Conservation (phyloP, 2,888 invertebrate species). For the Syritta pipiens region DNA sequence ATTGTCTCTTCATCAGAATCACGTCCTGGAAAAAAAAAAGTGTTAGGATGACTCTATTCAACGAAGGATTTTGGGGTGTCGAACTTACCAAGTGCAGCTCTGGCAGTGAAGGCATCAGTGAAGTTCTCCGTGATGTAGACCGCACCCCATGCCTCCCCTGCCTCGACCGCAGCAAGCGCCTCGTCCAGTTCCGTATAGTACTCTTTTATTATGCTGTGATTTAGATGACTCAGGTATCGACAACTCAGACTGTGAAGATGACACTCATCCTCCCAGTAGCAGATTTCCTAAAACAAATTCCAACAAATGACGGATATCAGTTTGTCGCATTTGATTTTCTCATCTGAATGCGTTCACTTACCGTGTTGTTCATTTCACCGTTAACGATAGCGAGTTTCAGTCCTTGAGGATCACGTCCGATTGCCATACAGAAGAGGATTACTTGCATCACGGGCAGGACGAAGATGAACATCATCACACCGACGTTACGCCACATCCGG, state of each 20-base stretch:
- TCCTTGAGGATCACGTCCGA: constrained; percentile 91
- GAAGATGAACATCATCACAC: constrained; percentile 96
- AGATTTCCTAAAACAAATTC: constrained; percentile 74
- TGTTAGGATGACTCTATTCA: background rate
- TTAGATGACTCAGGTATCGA: constrained; percentile 88
- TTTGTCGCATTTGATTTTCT: too few relatives aligned
- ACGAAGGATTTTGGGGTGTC: background rate
- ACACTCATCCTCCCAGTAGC: constrained; percentile 81
- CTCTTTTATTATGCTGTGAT: constrained; percentile 86
- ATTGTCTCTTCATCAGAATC: constrained; percentile 93
- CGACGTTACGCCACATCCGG: constrained; percentile 94
- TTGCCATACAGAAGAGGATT: constrained; percentile 94
- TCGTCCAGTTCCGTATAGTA: constrained; percentile 84
- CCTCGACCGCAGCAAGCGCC: constrained; percentile 86
- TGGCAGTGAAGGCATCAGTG: constrained; percentile 90
- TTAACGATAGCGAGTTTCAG: constrained; percentile 90
- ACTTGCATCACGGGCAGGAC: constrained; percentile 96
- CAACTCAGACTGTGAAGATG: constrained; percentile 87
- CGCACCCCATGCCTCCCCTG: constrained; percentile 93
- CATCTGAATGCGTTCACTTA: too few relatives aligned
- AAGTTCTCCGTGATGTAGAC: constrained; percentile 94
- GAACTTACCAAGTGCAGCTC: constrained; percentile 85
- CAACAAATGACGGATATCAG: background rate
- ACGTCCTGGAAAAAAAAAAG: constrained; percentile 80
- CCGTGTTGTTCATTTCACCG: constrained; percentile 82